phyloP scores from a whole-genome alignment of 2,113 vertebrate species.

The Actenoides hombroni region DNA sequence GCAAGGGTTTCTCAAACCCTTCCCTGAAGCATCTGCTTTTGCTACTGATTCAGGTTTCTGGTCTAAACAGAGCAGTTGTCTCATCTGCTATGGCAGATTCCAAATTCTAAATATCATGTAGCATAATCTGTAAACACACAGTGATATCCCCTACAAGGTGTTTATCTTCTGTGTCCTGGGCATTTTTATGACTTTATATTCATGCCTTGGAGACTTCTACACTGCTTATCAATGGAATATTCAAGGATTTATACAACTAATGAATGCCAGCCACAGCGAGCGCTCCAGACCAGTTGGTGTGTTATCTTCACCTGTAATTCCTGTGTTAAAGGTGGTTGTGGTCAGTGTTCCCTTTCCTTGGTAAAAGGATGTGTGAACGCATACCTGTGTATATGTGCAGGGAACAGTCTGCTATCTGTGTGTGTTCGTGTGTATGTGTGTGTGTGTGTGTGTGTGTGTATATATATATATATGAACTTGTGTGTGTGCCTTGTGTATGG shows the following conservation, averaged over 20 bases:
- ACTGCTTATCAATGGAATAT: neutral
- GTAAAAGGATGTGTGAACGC: neutral
- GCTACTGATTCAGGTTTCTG: neutral
- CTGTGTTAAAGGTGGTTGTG: neutral
- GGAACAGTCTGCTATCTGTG: neutral
- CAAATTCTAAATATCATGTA: neutral
- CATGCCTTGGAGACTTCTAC: neutral
- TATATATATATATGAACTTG: neutral
- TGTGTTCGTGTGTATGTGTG: fast-evolving
- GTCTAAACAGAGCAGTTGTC: neutral
- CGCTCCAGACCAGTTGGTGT: neutral
- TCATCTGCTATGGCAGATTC: conserved; percentile 1
- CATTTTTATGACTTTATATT: neutral
- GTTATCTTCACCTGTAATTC: neutral
- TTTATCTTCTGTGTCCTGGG: neutral
- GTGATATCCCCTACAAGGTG: neutral
- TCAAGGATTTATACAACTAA: neutral
- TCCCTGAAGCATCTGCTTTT: neutral
- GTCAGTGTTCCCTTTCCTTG: neutral
- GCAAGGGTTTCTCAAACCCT: neutral
- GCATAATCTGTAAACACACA: neutral
- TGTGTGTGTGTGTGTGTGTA: neutral
- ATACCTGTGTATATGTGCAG: too few species aligned
- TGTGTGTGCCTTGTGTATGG: neutral
- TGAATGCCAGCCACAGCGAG: neutral